Base-by-base conservation (phyloP, 2,797 vertebrate species). In the Parauchenoglanis ngamensis region DNA sequence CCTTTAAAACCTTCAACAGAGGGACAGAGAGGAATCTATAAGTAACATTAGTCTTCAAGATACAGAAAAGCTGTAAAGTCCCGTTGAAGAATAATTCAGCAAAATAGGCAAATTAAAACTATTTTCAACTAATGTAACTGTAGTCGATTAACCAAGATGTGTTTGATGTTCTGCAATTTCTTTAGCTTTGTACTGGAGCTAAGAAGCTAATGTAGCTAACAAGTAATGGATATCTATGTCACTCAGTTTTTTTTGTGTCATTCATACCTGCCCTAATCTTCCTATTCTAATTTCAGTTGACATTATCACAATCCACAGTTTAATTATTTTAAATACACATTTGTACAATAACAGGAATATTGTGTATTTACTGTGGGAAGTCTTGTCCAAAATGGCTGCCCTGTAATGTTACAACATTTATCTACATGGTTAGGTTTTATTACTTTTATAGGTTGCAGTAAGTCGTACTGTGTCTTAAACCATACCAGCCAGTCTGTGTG, bases 21-120 rank as follows among this genome's bases (percentile, higher is more conserved):
- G 35, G 25, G 40, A 54, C 59, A 85, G 78, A 86, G 65, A 79
- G 44, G 12, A 35, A 40, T 15, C 8, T 79, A 70, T 80, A 68
- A 57, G 40, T n/a, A 86, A 70, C 7, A 0, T 25, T 40, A 79
- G 76, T 78, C 17, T 78, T 78, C 52, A 46, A 81, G 8, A 1
- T n/a, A 19, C 77, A 49, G 7, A 7, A n/a, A 61, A 44, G 17
- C 8, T 31, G 31, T 31, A 40, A 10, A 80, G 21, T 44, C 4
- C 17, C 5, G 31, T 56, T 15, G 57, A 13, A 61, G 12, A 80
- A 61, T 40, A 44, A 40, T 79, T 59, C 4, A 61, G 7, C n/a
- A 28, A 44, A 72, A 72, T 3, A 72, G 10, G 3, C 8, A 56
- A 78, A 76, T 28, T 17, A 28, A 35, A 25, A 76, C 25, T 21